phyloP scores from a whole-genome alignment of 2,888 invertebrate species.

The Liposcelis brunnea region DNA sequence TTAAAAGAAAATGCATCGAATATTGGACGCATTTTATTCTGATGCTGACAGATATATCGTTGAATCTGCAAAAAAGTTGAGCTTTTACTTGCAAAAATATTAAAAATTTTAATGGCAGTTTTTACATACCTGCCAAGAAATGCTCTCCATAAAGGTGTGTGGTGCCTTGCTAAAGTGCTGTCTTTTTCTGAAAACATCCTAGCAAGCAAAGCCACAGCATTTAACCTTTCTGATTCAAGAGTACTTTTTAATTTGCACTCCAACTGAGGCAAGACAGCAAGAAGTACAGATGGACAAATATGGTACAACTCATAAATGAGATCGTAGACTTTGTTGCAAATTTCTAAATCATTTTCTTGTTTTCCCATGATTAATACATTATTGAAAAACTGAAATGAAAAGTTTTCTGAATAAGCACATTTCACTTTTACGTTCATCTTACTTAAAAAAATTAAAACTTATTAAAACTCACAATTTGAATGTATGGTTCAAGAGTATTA shows the following conservation, averaged over 20 bases:
- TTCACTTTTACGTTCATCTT: background rate
- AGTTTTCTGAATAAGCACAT: constrained; percentile 9
- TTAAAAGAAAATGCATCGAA: constrained; percentile 89
- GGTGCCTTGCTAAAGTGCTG: constrained; percentile 72
- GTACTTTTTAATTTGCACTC: constrained; percentile 91
- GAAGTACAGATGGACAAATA: constrained; percentile 72
- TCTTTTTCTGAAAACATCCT: constrained; percentile 94
- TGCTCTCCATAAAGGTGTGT: constrained; percentile 76
- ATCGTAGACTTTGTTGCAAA: constrained; percentile 78
- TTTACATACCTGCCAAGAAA: constrained; percentile 54
- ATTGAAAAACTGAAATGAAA: constrained; percentile 69
- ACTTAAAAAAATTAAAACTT: background rate
- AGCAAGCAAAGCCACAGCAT: constrained; percentile 75
- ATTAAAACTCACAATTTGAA: constrained; percentile 59
- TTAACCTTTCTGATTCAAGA: constrained; percentile 71
- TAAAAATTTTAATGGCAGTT: background rate
- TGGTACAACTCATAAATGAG: constrained; percentile 90
- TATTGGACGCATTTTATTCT: constrained; percentile 93
- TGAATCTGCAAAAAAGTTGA: constrained; percentile 41
- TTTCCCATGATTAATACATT: constrained; percentile 86
- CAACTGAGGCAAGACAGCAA: constrained; percentile 80
- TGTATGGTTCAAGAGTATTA: constrained; percentile 83
- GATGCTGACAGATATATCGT: constrained; percentile 85
- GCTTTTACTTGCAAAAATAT: background rate
- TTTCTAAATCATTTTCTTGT: constrained; percentile 62